A percentile compares a stretch with the other conserved stretches of the same genome.
phyloP scores from a whole-genome alignment of 2,797 vertebrate species.

The Sciaenops ocellatus region DNA sequence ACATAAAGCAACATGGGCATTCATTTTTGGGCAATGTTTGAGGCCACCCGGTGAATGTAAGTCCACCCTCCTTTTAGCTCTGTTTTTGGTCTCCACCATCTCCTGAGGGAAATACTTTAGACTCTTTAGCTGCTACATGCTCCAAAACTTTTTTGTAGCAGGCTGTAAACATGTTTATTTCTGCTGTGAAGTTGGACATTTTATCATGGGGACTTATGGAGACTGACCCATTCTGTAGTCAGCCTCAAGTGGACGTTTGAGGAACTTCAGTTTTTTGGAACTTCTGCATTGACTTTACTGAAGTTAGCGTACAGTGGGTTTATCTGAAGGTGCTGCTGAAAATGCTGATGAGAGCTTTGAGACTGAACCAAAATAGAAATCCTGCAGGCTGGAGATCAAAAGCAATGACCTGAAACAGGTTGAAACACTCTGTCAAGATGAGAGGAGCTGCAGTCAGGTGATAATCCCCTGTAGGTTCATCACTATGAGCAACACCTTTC shows the following conservation, averaged over 20 bases:
- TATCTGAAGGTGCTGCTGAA: neutral
- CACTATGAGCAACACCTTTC: neutral
- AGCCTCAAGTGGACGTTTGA: too few species aligned
- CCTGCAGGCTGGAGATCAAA: neutral
- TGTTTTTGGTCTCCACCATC: neutral
- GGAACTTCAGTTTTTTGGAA: too few species aligned
- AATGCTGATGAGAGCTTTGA: neutral
- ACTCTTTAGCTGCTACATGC: neutral
- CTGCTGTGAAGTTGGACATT: too few species aligned
- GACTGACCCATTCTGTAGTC: too few species aligned
- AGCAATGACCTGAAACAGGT: neutral
- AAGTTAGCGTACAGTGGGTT: neutral
- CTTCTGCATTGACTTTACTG: too few species aligned
- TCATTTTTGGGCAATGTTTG: neutral
- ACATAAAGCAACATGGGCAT: neutral
- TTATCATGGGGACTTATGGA: too few species aligned
- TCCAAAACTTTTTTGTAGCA: neutral
- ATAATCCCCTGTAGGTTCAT: neutral
- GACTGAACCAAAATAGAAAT: neutral
- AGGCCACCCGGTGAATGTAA: neutral
- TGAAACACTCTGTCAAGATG: neutral
- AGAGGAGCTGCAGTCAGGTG: neutral
- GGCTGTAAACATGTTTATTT: too few species aligned
- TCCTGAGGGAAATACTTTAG: neutral
- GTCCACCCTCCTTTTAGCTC: neutral